Conservation (phyloP, 2,113 vertebrate genomes). For the Heterochromis multidens region DNA sequence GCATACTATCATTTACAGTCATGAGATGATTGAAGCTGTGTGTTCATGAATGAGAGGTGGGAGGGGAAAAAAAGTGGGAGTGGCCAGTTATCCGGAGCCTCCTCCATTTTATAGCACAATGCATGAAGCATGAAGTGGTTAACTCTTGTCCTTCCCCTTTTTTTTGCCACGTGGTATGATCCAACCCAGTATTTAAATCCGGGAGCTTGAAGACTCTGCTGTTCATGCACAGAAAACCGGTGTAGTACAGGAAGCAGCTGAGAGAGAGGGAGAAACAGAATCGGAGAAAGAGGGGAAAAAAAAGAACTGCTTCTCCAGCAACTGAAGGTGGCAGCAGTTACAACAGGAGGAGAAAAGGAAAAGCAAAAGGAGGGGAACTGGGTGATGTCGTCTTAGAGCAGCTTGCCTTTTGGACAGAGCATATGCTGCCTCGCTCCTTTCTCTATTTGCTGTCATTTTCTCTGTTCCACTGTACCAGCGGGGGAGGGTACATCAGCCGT, state of each 20-base stretch:
- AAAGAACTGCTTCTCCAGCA: not conserved
- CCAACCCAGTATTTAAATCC: conserved; percentile 72
- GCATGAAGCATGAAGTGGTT: conserved; percentile 39
- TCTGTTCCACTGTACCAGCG: conserved; percentile 36
- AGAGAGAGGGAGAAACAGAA: conserved; percentile 17
- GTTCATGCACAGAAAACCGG: conserved; percentile 50
- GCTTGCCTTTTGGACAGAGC: conserved; percentile 9
- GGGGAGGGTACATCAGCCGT: conserved; percentile 62
- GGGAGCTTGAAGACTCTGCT: conserved; percentile 51
- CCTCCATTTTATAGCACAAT: conserved; percentile 59
- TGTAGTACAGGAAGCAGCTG: conserved; percentile 62
- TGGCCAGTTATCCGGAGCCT: conserved; percentile 22
- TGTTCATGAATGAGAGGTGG: conserved; percentile 35
- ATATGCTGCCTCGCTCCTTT: not conserved
- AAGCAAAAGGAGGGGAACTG: not conserved
- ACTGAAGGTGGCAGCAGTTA: conserved; percentile 7
- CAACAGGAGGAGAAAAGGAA: not conserved
- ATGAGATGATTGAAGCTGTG: not conserved
- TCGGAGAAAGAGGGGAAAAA: not conserved
- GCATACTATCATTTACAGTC: not conserved
- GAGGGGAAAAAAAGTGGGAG: conserved; percentile 30
- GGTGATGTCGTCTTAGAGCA: conserved; percentile 1
- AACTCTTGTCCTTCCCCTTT: conserved; percentile 21
- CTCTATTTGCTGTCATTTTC: conserved; percentile 54
- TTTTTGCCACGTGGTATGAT: conserved; percentile 64